These are phyloP conservation scores for Microcebus ravelobensis DNA, from an alignment of 2,113 vertebrate species.

Conservation along the genomic window DNA sequence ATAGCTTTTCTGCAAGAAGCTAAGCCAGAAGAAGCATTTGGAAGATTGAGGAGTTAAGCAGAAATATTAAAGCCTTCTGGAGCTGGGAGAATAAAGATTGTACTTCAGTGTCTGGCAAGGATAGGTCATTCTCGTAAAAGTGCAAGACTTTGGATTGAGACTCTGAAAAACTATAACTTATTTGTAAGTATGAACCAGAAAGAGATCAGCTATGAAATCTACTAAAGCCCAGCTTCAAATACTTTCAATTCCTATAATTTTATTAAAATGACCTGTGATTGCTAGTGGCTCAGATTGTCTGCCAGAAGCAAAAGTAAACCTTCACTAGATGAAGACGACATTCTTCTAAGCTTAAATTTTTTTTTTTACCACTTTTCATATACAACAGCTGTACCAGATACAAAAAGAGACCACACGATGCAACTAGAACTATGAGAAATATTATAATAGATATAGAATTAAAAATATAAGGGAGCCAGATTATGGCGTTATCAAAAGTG, in stretches of 20 bases:
- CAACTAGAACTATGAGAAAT: background rate
- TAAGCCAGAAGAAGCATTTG: background rate
- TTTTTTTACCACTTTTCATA: background rate
- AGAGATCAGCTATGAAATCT: background rate
- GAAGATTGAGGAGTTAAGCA: background rate
- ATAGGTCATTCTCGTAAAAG: background rate
- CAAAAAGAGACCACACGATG: background rate
- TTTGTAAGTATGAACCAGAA: background rate
- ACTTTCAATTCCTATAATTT: background rate
- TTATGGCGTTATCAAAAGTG: background rate
- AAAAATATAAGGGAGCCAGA: background rate
- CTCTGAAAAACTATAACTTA: background rate
- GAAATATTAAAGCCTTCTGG: background rate
- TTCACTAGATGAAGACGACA: background rate
- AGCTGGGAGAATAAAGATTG: background rate
- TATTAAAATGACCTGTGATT: background rate
- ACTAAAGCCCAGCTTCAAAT: background rate
- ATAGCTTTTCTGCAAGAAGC: background rate
- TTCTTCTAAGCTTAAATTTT: background rate
- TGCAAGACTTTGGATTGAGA: background rate
- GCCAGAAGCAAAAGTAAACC: background rate
- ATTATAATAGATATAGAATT: background rate
- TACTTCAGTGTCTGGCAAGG: background rate
- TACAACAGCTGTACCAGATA: background rate
- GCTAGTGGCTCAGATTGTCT: background rate